A percentile compares a stretch with the other conserved stretches of the same genome.
Evolutionary conservation across 2,113 vertebrate genomes (phyloP).

Genomic region (Actenoides lindsayi): DNA sequence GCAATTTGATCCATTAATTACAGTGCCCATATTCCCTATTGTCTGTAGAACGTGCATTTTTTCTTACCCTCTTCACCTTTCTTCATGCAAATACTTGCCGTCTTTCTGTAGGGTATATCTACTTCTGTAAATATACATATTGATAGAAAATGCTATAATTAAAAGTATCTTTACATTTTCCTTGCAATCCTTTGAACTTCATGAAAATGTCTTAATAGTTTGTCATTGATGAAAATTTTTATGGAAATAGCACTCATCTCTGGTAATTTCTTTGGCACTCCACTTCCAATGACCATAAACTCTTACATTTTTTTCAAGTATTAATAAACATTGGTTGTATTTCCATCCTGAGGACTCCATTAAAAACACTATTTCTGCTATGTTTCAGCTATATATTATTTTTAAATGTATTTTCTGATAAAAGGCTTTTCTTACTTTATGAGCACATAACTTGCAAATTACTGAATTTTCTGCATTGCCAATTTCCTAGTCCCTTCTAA

Average conservation of each 20-base stretch:
- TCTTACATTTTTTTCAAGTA: neutral
- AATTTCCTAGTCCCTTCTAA: neutral
- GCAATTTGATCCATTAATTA: conserved; percentile 61
- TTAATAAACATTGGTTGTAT: neutral
- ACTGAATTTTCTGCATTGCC: neutral
- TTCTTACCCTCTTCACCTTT: conserved; percentile 5
- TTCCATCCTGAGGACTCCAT: neutral
- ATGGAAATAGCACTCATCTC: neutral
- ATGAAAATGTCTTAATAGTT: neutral
- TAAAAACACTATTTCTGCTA: neutral
- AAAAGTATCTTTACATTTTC: neutral
- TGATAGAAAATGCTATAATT: neutral
- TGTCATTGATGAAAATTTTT: neutral
- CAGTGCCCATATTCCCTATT: neutral
- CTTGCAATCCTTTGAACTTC: neutral
- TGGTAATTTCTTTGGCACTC: neutral
- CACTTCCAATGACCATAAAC: neutral
- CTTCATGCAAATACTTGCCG: neutral
- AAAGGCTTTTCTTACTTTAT: neutral
- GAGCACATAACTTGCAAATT: neutral
- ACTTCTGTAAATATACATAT: neutral
- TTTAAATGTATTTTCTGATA: neutral
- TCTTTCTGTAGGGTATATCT: neutral
- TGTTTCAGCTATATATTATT: neutral
- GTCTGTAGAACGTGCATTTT: neutral